A percentile compares a stretch with the other conserved stretches of the same genome.
Evolutionary conservation across 2,797 vertebrate species (phyloP).

Genomic region (Syngnathus acus): DNA sequence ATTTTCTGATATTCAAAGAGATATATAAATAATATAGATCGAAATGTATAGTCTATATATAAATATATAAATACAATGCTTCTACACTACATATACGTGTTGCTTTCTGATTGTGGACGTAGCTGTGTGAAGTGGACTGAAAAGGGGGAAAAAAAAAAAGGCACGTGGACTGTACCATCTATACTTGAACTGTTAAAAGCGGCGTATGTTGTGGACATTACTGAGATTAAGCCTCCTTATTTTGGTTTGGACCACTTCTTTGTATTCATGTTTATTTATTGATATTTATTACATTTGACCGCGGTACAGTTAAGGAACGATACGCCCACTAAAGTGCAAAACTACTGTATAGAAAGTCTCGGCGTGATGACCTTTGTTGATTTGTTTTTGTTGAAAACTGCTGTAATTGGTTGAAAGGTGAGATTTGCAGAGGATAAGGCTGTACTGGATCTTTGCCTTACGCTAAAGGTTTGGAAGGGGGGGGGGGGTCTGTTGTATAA

Average conservation of each 20-base stretch:
- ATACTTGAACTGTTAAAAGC: constrained; percentile 67
- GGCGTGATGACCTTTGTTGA: constrained; percentile 12
- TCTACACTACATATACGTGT: constrained; percentile 61
- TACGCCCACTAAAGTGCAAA: constrained; percentile 28
- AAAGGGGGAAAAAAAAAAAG: constrained; percentile 27
- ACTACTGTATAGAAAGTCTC: constrained; percentile 44
- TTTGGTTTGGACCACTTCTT: constrained; percentile 34
- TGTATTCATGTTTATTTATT: constrained; percentile 65
- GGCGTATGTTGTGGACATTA: constrained; percentile 51
- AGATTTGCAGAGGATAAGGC: constrained; percentile 10
- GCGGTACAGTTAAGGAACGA: constrained; percentile 15
- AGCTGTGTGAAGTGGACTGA: constrained; percentile 68
- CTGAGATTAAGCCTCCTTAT: constrained; percentile 60
- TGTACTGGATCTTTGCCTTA: constrained; percentile 13
- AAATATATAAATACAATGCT: constrained; percentile 65
- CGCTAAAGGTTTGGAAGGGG: background rate
- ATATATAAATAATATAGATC: constrained; percentile 54
- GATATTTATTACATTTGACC: constrained; percentile 61
- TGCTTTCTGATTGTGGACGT: constrained; percentile 58
- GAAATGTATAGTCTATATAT: constrained; percentile 60
- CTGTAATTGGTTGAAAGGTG: constrained; percentile 10
- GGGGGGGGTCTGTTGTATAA: constrained; percentile 10
- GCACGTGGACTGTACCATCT: constrained; percentile 50
- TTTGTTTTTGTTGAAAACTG: constrained; percentile 7
- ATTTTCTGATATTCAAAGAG: constrained; percentile 75